These are phyloP conservation scores for Dendrocincla fuliginosa DNA, from an alignment of 2,797 vertebrate species.

Conservation along the genomic window DNA sequence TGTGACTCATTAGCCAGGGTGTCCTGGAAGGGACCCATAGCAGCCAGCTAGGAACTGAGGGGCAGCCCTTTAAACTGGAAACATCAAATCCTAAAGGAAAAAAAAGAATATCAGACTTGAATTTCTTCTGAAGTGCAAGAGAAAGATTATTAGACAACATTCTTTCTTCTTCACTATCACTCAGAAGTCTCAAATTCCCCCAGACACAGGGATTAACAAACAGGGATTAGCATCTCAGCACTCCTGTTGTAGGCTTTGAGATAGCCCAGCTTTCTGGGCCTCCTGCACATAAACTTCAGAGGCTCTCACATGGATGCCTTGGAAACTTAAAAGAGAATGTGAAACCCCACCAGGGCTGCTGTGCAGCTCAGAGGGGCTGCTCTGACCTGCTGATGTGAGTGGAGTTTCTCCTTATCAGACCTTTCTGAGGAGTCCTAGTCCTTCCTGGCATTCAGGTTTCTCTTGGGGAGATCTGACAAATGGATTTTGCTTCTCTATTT, in stretches of 20 bases:
- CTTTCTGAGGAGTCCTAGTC: neutral
- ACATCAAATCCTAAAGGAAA: neutral
- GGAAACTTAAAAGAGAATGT: neutral
- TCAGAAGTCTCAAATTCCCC: neutral
- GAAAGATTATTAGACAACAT: neutral
- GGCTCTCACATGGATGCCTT: neutral
- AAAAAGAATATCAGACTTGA: neutral
- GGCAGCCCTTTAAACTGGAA: neutral
- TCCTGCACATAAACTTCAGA: neutral
- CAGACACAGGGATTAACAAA: neutral
- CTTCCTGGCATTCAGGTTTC: neutral
- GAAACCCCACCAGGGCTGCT: neutral
- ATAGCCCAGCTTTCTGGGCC: neutral
- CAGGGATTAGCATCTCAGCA: neutral
- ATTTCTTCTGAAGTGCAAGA: neutral
- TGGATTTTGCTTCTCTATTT: neutral
- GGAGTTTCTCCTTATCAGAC: neutral
- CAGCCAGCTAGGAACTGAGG: neutral
- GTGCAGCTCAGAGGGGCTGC: neutral
- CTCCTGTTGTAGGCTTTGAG: neutral
- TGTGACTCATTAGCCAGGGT: neutral
- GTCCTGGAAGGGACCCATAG: neutral
- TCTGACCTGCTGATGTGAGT: neutral
- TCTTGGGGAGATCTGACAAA: neutral
- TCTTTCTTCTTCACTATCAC: neutral